Evolutionary conservation across 2,797 vertebrate species (phyloP).

Genomic region (Sparidentex hasta): DNA sequence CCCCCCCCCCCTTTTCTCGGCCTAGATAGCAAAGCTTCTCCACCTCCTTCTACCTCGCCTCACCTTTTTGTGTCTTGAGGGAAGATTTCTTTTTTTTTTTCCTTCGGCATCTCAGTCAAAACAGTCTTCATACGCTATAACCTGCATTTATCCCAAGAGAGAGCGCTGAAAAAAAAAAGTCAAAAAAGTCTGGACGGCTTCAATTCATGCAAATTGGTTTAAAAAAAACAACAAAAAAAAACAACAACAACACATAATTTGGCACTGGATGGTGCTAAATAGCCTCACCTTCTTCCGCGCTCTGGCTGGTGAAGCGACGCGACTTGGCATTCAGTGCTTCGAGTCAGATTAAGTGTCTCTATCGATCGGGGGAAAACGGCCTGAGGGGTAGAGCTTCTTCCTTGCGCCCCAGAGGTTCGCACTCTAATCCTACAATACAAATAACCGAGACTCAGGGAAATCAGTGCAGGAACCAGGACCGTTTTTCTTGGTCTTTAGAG

Average conservation of each 20-base stretch:
- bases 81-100: conserved; percentile 24
- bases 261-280: neutral
- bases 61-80: conserved; percentile 31
- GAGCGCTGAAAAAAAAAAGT: neutral
- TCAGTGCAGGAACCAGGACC: conserved; percentile 51
- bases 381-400: conserved; percentile 49
- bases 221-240: no score
- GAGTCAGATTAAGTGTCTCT: conserved; percentile 53
- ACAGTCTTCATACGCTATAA: conserved; percentile 24
- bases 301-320: conserved; percentile 5
- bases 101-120: conserved; percentile 10
- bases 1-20: neutral
- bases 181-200: neutral
- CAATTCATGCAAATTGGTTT: neutral
- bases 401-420: conserved; percentile 45
- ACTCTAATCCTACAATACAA: conserved; percentile 59
- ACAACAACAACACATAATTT: neutral
- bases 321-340: conserved; percentile 54
- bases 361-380: conserved; percentile 70
- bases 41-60: conserved; percentile 3
- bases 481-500: conserved; percentile 18
- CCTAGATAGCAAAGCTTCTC: conserved; percentile 38
- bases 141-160: conserved; percentile 26
- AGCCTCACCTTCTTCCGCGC: conserved; percentile 12
- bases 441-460: conserved; percentile 48